Base-by-base conservation (phyloP, 1,140 invertebrate species). In the Octopus sinensis region DNA sequence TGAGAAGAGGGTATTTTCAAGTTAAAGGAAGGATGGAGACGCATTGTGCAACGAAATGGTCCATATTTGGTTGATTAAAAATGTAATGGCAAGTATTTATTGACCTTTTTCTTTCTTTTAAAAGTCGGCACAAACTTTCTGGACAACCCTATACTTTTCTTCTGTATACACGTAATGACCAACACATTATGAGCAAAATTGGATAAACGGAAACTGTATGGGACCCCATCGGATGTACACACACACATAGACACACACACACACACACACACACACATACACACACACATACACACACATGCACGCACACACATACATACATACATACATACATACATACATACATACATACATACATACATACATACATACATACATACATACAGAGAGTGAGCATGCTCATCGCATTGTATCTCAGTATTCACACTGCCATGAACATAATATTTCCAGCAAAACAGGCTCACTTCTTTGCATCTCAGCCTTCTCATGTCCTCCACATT, bases 281-380 rank as follows among this genome's bases (percentile, higher is more conserved):
- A 62, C 56, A 62, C 56, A 62, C n/a, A 76, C n/a, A 76, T 17
- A 62, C 56, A 62, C 56, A 62, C 56, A 62, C 56, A 62, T 17
- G 17, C 56, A 62, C 56, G 17, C 56, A 62, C 56, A 62, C 56
- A 62, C 56, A 62, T 17, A 62, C 56, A 62, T 7, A 23, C 23
- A 23, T 23, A 23, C 23, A 23, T 23, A 23, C 23, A 23, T 23
- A 23, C 23, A 23, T 23, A 12, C 9, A 12, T 4, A 62, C 17
- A 17, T 62, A 12, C 56, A 12, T 17, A 1, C 56, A 62, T 62
- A 12, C 56, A 62, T 12, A 62, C 56, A 62, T 17, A 62, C 9
- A 9, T 62, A 17, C 9, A 12, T 12, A 62, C 56, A 17, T 17
- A 9, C 56, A 62, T 12, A 62, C 1, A 62, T 62, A 17, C 9